Base-by-base conservation (phyloP, 2,797 vertebrate species). In the Aeoliscus strigatus region DNA sequence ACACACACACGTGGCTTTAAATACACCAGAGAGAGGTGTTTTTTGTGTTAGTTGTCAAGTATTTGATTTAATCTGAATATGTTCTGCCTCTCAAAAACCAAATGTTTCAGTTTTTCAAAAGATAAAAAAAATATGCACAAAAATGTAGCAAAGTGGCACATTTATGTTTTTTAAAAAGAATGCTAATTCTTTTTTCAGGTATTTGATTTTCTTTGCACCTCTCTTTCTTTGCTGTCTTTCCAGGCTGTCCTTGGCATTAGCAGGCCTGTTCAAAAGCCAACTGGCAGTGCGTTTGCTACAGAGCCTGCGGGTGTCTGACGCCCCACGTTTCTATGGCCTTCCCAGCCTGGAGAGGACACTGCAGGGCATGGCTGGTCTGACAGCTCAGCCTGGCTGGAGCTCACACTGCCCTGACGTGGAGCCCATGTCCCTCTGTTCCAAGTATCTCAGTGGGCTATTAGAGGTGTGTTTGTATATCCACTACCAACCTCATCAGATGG, bases 261-360 rank as follows among this genome's bases (percentile, higher is more conserved):
- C 90, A 4, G 85, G 89, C 1, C 83, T 67, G 13, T 91, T 99
- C 67, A 84, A 88, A 78, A 94, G 92, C 4, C 93, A 94, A 70
- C 80, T 99, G 70, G 88, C 94, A 18, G 51, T 91, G 63, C 86
- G 88, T n/a, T 85, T 98, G 62, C 89, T 98, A 11, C 90, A 91
- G 41, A 92, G 90, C 77, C 88, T 98, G 56, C 81, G 91, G 28
- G 80, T 97, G 53, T 93, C 96, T 1, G 91, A 95, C 7, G 93
- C 92, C 1, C 94, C 94, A 0, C 90, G 87, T 51, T 99, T 98
- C 83, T 99, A 99, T 3, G 96, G 96, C 18, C 90, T 99, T 37
- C 95, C 96, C 31, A 94, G 91, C 37, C 82, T 99, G 41, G 93
- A 94, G 86, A 91, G 93, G 74, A 92, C 92, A 0, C 79, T 99